phyloP scores from a whole-genome alignment of 2,797 vertebrate species.

The Lates japonicus region DNA sequence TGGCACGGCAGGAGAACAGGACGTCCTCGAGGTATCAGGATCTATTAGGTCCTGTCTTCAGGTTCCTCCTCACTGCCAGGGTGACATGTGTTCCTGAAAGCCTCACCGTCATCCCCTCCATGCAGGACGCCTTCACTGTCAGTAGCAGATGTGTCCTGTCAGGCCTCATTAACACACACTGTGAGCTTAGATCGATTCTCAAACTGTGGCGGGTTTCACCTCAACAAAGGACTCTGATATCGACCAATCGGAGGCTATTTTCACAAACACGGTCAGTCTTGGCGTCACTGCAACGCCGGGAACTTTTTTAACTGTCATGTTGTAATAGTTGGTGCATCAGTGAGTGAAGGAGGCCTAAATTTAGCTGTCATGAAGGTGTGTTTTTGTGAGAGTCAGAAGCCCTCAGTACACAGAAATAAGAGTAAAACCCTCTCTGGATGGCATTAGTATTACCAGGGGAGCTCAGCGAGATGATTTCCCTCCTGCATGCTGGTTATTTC shows the following conservation, averaged over 20 bases:
- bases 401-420: neutral
- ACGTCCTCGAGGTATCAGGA: no score
- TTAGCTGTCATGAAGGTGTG: neutral
- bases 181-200: neutral
- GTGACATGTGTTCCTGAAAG: neutral
- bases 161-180: neutral
- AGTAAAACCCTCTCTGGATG: conserved; percentile 3
- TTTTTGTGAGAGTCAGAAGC: neutral
- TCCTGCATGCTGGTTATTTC: neutral
- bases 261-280: no score
- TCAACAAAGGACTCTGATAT: neutral
- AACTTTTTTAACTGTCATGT: neutral
- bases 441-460: neutral
- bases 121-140: neutral
- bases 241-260: neutral
- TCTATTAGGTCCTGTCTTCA: no score
- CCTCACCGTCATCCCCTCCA: neutral
- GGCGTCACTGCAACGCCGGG: no score
- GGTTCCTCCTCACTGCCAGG: neutral
- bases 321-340: neutral
- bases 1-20: no score
- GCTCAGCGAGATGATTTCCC: neutral
- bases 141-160: conserved; percentile 20
- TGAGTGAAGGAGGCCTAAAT: neutral
- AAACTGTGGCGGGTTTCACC: neutral